Percentiles rank a stretch among this genome's conserved stretches.
phyloP scores from a whole-genome alignment of 2,888 invertebrate genomes.

The Agrilus mali region DNA sequence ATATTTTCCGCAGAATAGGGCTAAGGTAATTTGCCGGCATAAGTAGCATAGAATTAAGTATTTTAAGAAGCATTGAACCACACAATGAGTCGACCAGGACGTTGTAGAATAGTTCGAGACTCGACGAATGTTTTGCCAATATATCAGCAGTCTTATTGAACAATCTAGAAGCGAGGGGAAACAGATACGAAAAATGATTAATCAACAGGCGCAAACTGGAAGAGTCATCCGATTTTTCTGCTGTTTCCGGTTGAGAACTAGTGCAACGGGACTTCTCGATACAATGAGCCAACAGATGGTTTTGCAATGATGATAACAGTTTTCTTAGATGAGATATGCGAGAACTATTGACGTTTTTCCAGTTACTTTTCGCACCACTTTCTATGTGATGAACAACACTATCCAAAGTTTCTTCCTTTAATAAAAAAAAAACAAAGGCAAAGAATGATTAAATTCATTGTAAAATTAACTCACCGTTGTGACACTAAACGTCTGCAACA shows the following conservation, averaged over 20 bases:
- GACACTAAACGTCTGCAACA: slow-evolving; percentile 39
- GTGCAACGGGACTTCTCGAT: slow-evolving; percentile 7
- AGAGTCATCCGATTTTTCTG: slow-evolving; percentile 8
- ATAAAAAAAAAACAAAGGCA: neutral
- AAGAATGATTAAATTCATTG: neutral
- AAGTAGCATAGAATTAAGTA: slow-evolving; percentile 42
- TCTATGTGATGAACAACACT: slow-evolving; percentile 24
- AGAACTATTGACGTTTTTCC: slow-evolving; percentile 23
- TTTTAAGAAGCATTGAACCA: slow-evolving; percentile 44
- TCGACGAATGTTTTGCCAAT: slow-evolving; percentile 26
- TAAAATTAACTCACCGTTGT: slow-evolving; percentile 36
- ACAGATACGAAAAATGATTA: slow-evolving; percentile 25
- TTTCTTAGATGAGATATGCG: slow-evolving; percentile 35
- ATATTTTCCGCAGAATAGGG: slow-evolving; percentile 27
- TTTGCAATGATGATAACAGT: slow-evolving; percentile 44
- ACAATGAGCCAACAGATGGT: slow-evolving; percentile 44
- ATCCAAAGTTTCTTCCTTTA: slow-evolving; percentile 25
- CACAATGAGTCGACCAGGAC: slow-evolving; percentile 42
- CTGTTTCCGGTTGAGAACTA: slow-evolving; percentile 9
- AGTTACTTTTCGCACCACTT: slow-evolving; percentile 20
- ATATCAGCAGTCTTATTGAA: slow-evolving; percentile 27
- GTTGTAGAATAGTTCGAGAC: slow-evolving; percentile 33
- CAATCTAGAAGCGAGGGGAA: slow-evolving; percentile 25
- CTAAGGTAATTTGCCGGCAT: slow-evolving; percentile 34
- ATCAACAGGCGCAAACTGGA: slow-evolving; percentile 16